A percentile compares a stretch with the other conserved stretches of the same genome.
phyloP scores from a whole-genome alignment of 2,113 vertebrate genomes.

The Pristiophorus japonicus region DNA sequence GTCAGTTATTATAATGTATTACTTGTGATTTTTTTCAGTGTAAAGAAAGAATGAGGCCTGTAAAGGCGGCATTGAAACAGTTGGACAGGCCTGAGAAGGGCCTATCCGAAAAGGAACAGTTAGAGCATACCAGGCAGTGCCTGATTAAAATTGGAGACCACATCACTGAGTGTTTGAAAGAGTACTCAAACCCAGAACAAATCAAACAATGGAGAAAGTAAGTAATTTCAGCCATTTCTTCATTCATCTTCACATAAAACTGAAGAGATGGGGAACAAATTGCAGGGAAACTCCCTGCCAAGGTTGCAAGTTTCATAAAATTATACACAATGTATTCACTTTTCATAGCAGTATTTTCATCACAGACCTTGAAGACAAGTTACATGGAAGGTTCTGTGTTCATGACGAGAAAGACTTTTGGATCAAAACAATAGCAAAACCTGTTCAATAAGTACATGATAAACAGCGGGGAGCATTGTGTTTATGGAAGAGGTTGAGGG shows the following conservation, averaged over 20 bases:
- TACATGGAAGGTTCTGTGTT: neutral
- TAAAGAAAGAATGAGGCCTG: constrained; percentile 96
- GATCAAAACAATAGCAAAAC: neutral
- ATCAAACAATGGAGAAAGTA: constrained; percentile 98
- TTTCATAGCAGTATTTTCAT: neutral
- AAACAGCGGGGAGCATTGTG: neutral
- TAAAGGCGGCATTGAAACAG: constrained; percentile 94
- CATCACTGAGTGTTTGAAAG: constrained; percentile 94
- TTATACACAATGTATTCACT: constrained; percentile 2
- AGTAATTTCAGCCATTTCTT: constrained; percentile 44
- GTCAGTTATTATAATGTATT: neutral
- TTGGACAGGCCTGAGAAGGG: constrained; percentile 94
- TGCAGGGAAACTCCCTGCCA: too few relatives aligned
- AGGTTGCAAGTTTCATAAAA: neutral
- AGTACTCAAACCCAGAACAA: constrained; percentile 87
- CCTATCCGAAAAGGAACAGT: constrained; percentile 92
- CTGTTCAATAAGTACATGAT: neutral
- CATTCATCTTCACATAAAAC: neutral
- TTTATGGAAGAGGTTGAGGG: neutral
- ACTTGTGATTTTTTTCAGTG: constrained; percentile 63
- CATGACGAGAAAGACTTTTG: neutral
- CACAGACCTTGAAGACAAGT: neutral
- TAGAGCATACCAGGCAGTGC: constrained; percentile 93
- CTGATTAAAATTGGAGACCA: constrained; percentile 98
- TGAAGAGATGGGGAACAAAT: neutral